Conservation (phyloP, 2,888 invertebrate species). For the Caenorhabditis sulstoni region DNA sequence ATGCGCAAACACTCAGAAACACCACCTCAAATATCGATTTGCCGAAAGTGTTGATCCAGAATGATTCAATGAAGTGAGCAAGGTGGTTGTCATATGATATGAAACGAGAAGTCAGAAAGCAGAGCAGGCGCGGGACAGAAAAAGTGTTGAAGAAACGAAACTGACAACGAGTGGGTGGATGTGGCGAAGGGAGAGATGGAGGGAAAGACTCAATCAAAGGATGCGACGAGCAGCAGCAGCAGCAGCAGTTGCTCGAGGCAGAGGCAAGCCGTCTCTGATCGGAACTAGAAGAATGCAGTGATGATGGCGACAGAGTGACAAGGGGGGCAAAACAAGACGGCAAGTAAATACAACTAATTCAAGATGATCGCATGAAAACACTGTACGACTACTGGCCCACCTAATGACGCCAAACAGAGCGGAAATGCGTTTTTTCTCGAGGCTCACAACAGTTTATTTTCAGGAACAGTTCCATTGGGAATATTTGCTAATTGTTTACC, state of each 20-base stretch:
- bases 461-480: background rate
- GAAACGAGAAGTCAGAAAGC: conserved; percentile 4
- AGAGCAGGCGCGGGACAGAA: conserved; percentile 2
- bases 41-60: conserved; percentile 38
- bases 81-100: conserved; percentile 22
- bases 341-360: conserved; percentile 25
- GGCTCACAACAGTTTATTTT: background rate
- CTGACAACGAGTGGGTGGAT: conserved; percentile 58
- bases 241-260: conserved; percentile 48
- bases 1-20: conserved; percentile 37
- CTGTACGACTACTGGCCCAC: background rate
- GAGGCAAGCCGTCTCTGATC: conserved; percentile 32
- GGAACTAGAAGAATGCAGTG: conserved; percentile 30
- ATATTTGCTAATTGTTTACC: conserved; percentile 1
- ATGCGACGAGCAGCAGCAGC: conserved; percentile 35
- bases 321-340: conserved; percentile 22
- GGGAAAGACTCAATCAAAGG: conserved; percentile 44
- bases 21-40: conserved; percentile 44
- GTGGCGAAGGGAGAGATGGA: conserved; percentile 25
- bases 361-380: conserved; percentile 27
- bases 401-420: background rate
- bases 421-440: background rate
- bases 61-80: conserved; percentile 13
- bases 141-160: conserved; percentile 17
- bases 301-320: conserved; percentile 11